Percentiles rank a stretch among this genome's conserved stretches.
Evolutionary conservation across 2,113 vertebrate genomes (phyloP).

Genomic region (Apaloderma vittatum): DNA sequence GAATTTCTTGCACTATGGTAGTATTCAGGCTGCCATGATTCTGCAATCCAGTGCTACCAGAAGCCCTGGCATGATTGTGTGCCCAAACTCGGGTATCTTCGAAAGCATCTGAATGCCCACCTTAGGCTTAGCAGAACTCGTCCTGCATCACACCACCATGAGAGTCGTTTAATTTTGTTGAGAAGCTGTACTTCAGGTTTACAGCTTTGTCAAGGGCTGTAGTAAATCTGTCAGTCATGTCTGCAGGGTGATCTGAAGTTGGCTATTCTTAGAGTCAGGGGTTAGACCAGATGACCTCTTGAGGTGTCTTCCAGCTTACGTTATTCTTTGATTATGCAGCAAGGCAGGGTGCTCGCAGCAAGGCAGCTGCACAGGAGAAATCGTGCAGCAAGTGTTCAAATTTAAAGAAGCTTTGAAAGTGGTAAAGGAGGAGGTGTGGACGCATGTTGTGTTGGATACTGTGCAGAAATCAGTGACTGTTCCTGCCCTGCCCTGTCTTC

Average conservation of each 20-base stretch:
- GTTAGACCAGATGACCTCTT: constrained; percentile 42
- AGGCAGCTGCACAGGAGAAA: not conserved
- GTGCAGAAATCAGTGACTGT: not conserved
- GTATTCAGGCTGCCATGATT: not conserved
- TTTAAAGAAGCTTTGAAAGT: not conserved
- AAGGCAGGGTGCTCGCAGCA: not conserved
- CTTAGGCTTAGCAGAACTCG: not conserved
- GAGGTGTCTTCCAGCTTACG: not conserved
- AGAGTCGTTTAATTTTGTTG: not conserved
- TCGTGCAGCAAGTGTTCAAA: not conserved
- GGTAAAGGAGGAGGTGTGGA: not conserved
- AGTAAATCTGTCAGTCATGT: constrained; percentile 23
- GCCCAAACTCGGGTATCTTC: not conserved
- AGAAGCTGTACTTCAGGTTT: not conserved
- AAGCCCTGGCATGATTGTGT: not conserved
- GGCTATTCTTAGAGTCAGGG: constrained; percentile 28
- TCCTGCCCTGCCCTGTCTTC: not conserved
- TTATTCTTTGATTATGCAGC: not conserved
- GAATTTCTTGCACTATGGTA: not conserved
- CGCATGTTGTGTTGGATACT: not conserved
- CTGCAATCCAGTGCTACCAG: not conserved
- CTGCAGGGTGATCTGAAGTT: constrained; percentile 42
- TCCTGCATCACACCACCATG: not conserved
- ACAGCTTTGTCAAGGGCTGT: not conserved
- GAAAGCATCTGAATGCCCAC: not conserved